Conservation (phyloP, 2,113 vertebrate genomes). For the Sceloporus undulatus region DNA sequence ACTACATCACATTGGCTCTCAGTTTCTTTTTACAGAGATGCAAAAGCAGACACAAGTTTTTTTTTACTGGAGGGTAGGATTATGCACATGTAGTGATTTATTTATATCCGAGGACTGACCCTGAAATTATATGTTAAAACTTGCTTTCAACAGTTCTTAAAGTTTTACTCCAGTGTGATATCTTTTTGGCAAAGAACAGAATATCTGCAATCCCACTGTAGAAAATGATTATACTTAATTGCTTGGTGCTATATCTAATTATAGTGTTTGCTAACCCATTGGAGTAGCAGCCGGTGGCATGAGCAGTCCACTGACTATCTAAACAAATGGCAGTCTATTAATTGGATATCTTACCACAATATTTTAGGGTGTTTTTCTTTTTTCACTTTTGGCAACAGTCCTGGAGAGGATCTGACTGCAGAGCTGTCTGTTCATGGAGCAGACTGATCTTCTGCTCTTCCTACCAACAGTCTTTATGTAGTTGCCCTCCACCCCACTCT, state of each 20-base stretch:
- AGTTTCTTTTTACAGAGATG: too few species aligned
- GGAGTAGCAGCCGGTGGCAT: background rate
- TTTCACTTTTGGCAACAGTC: background rate
- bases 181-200: background rate
- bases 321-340: background rate
- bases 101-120: background rate
- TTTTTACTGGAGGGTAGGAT: background rate
- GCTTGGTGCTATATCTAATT: slow-evolving; percentile 5
- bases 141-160: background rate
- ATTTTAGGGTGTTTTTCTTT: background rate
- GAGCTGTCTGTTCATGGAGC: background rate
- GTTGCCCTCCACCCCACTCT: background rate
- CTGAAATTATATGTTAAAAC: background rate
- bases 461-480: background rate
- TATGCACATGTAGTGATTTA: background rate
- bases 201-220: background rate
- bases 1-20: too few species aligned
- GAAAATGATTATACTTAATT: slow-evolving; percentile 4
- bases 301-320: background rate
- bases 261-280: background rate
- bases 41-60: background rate
- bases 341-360: background rate
- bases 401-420: background rate
- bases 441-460: background rate
- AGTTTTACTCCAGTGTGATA: background rate